A percentile compares a stretch with the other conserved stretches of the same genome.
These are phyloP conservation scores for Bubo scandiacus DNA, from an alignment of 2,113 vertebrate genomes.

Conservation along the genomic window DNA sequence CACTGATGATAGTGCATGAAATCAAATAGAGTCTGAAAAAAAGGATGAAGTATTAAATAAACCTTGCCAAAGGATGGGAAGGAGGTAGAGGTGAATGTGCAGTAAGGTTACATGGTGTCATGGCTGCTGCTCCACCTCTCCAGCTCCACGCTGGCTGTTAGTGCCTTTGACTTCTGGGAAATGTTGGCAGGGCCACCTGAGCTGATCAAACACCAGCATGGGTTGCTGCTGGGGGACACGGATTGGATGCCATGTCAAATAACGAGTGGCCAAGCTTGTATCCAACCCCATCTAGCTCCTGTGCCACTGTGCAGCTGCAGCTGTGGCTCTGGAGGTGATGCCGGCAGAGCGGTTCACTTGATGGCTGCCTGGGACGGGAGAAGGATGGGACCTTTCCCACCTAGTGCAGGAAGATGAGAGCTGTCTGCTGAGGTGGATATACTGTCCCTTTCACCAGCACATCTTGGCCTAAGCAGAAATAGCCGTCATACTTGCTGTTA, in stretches of 20 bases:
- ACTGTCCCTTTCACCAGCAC: not conserved
- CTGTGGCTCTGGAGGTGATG: not conserved
- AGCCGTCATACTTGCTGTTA: fast-evolving
- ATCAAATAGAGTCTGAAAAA: not conserved
- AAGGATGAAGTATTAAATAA: not conserved
- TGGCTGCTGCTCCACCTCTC: not conserved
- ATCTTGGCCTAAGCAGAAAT: not conserved
- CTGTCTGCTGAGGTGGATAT: not conserved
- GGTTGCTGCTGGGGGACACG: not conserved
- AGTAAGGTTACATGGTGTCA: not conserved
- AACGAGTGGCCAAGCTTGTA: not conserved
- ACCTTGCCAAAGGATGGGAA: not conserved
- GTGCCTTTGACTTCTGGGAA: not conserved
- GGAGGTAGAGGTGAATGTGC: not conserved
- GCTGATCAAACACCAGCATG: not conserved
- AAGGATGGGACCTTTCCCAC: not conserved
- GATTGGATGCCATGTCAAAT: not conserved
- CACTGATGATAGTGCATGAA: not conserved
- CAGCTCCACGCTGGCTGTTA: too few species aligned
- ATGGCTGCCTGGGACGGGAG: not conserved
- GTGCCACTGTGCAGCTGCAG: not conserved
- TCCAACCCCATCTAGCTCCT: not conserved
- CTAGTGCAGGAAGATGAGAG: not conserved
- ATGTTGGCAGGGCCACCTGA: not conserved
- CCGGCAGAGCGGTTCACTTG: fast-evolving